Base-by-base conservation (phyloP, 2,113 vertebrate species). In the Percopsis transmontana region DNA sequence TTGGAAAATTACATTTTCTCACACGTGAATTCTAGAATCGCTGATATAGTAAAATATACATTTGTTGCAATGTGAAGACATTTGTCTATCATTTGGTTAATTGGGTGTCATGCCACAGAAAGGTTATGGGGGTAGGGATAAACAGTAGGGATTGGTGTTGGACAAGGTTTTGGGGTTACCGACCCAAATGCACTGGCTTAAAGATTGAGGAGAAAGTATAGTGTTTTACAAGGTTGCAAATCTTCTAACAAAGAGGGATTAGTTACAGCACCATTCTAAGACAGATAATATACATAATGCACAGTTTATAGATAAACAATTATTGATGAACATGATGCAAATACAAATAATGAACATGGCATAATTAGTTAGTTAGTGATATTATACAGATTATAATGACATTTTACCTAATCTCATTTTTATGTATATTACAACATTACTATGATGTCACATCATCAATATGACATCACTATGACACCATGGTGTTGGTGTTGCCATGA, bases 261-360 rank as follows among this genome's bases (percentile, higher is more conserved):
- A 66, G 52, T 54, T 9, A 21, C 21, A 56, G 56, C 27, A 40
- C 45, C 55, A 76, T 62, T 66, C 50, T 38, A 63, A 48, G 63
- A 77, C 41, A 68, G 60, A 81, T 61, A 69, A 77, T 69, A 66
- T 68, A 78, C 52, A 81, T 61, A 72, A 77, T 71, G 66, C 71
- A 78, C 52, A 76, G 70, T 77, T 74, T 72, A 86, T 44, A 39
- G 47, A 62, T 68, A n/a, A 62, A 24, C 48, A 73, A 75, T 68
- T 45, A 39, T 18, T 58, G 53, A 68, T 14, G 16, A 24, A 55
- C 23, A 67, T 67, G n/a, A 10, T n/a, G 48, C n/a, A 51, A 19
- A 51, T 51, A 51, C 12, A n/a, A 8, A 51, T 51, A 51, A 10
- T 19, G 27, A 33, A 6, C 27, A 33, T 4, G 27, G 8, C 27